These are phyloP conservation scores for Dryobota labecula DNA, from an alignment of 2,888 invertebrate genomes.

Conservation along the genomic window DNA sequence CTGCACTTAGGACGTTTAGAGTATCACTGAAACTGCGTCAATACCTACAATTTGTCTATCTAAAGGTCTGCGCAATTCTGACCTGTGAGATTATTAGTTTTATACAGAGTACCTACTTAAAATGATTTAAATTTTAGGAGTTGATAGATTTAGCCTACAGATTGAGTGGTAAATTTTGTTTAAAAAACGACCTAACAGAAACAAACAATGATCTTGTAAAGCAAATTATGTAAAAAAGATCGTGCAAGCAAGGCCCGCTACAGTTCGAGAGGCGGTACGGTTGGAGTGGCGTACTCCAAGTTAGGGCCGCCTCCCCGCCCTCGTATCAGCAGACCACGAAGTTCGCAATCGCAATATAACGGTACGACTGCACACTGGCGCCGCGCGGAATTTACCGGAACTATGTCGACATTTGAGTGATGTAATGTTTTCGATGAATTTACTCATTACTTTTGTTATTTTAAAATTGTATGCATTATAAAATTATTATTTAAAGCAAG, in stretches of 20 bases:
- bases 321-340: slow-evolving; percentile 60
- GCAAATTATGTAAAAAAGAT: slow-evolving; percentile 40
- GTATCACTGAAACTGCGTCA: neutral
- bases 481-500: neutral
- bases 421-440: slow-evolving; percentile 27
- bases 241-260: slow-evolving; percentile 7
- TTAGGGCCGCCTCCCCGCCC: slow-evolving; percentile 73
- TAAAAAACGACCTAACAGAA: slow-evolving; percentile 4
- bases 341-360: slow-evolving; percentile 68
- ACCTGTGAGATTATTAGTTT: neutral
- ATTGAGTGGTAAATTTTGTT: neutral
- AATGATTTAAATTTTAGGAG: neutral
- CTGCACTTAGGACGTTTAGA: neutral
- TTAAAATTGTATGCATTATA: neutral
- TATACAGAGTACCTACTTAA: neutral
- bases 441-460: neutral
- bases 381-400: slow-evolving; percentile 62
- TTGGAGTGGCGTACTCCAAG: slow-evolving; percentile 63
- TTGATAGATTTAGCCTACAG: neutral
- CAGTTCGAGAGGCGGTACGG: slow-evolving; percentile 48
- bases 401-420: slow-evolving; percentile 41
- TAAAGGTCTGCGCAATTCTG: neutral
- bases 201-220: slow-evolving; percentile 26
- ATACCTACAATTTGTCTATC: neutral
- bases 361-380: slow-evolving; percentile 71